Conservation (phyloP, 2,888 invertebrate genomes). For the Phanerotoma sp. region DNA sequence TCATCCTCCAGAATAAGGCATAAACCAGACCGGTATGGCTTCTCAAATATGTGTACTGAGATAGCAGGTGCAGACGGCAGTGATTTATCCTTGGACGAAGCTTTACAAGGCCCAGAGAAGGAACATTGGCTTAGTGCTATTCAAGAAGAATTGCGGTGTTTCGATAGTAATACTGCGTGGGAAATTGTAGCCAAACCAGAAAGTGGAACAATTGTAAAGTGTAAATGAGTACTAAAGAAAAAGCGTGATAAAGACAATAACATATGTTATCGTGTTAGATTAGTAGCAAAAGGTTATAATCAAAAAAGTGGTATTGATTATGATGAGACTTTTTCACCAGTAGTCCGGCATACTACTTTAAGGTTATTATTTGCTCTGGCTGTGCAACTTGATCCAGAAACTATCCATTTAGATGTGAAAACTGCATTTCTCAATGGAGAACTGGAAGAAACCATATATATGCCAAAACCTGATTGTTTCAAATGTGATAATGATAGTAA, state of each 20-base stretch:
- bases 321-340: conserved; percentile 38
- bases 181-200: too few species aligned
- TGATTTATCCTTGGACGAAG: neutral
- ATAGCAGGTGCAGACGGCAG: neutral
- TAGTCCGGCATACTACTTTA: conserved; percentile 36
- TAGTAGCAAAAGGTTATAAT: conserved; percentile 37
- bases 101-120: too few species aligned
- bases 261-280: conserved; percentile 34
- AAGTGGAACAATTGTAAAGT: conserved; percentile 29
- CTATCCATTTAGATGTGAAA: neutral
- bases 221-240: conserved; percentile 40
- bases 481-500: neutral
- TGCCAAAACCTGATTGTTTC: neutral
- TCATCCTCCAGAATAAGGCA: too few species aligned
- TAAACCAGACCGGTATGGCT: too few species aligned
- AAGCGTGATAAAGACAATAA: conserved; percentile 25
- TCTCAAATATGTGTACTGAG: too few species aligned
- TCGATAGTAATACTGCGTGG: too few species aligned
- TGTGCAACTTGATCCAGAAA: neutral
- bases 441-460: neutral
- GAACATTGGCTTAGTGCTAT: too few species aligned
- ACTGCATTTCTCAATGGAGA: neutral
- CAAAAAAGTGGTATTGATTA: conserved; percentile 38
- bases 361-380: conserved; percentile 10
- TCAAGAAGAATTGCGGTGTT: too few species aligned